Conservation (phyloP, 2,888 invertebrate genomes). For the Branchinecta sandiegonensis region DNA sequence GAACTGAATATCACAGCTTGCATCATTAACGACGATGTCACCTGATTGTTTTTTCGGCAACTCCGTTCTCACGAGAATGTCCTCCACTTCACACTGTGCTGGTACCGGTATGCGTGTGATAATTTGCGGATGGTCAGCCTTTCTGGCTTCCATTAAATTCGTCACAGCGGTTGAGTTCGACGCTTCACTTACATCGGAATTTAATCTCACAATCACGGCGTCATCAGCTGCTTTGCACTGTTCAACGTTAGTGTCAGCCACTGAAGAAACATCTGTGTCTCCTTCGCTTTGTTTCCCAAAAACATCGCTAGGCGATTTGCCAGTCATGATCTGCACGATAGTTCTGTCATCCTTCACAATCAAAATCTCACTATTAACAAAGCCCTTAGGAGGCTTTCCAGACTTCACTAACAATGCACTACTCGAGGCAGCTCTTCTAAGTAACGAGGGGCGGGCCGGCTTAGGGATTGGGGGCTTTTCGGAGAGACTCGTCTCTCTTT, state of each 20-base stretch:
- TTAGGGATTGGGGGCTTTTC: conserved; percentile 1
- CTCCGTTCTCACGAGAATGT: conserved; percentile 11
- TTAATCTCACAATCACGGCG: too few species aligned
- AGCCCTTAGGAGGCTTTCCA: neutral
- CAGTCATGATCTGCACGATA: conserved; percentile 4
- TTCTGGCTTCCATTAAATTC: neutral
- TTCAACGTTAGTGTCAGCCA: too few species aligned
- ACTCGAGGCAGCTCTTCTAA: neutral
- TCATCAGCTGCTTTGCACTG: too few species aligned
- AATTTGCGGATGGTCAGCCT: conserved; percentile 14
- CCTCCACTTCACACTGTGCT: conserved; percentile 10
- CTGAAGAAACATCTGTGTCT: too few species aligned
- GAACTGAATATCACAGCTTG: neutral
- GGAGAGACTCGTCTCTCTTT: neutral
- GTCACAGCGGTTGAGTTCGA: neutral
- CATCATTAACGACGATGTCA: neutral
- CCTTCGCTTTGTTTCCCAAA: too few species aligned
- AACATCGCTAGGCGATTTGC: neutral
- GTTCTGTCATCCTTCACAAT: neutral
- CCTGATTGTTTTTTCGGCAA: neutral
- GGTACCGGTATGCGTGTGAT: conserved; percentile 12
- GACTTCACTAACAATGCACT: neutral
- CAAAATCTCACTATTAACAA: conserved; percentile 10
- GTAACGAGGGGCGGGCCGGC: conserved; percentile 7
- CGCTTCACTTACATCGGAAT: too few species aligned